Conservation (phyloP, 2,113 vertebrate genomes). For the Phylloscopus trochiloides region DNA sequence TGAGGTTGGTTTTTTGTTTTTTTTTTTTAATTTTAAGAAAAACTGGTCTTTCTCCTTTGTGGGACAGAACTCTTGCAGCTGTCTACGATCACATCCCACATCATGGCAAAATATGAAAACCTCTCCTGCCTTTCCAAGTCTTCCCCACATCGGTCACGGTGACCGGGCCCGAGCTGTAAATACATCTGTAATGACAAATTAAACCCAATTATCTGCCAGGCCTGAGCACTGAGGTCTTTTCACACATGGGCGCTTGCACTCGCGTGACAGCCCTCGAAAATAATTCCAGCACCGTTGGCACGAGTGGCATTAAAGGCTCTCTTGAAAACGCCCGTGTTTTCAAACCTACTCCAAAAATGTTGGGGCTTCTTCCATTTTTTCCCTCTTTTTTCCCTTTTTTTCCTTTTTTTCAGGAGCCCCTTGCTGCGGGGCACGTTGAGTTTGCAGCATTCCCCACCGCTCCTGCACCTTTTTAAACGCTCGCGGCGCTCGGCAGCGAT, state of each 20-base stretch:
- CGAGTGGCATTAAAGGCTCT: neutral
- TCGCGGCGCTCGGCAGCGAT: accelerated
- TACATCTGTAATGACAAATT: constrained; percentile 41
- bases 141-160: neutral
- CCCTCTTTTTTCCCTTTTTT: neutral
- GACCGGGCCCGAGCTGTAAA: neutral
- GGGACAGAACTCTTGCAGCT: neutral
- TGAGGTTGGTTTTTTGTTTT: neutral
- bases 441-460: accelerated
- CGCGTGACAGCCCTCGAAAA: neutral
- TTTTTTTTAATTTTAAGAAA: neutral
- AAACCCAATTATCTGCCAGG: constrained; percentile 29
- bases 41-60: accelerated
- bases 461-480: neutral
- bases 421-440: accelerated
- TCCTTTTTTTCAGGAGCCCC: neutral
- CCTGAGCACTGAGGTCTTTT: neutral
- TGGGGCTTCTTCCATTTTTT: accelerated
- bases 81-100: accelerated
- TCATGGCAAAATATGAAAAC: neutral
- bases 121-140: neutral
- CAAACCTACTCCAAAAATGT: neutral
- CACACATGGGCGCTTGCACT: neutral
- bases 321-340: accelerated
- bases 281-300: neutral